A percentile compares a stretch with the other conserved stretches of the same genome.
Evolutionary conservation across 2,113 vertebrate species (phyloP).

Genomic region (Gymnocephalus cernua): DNA sequence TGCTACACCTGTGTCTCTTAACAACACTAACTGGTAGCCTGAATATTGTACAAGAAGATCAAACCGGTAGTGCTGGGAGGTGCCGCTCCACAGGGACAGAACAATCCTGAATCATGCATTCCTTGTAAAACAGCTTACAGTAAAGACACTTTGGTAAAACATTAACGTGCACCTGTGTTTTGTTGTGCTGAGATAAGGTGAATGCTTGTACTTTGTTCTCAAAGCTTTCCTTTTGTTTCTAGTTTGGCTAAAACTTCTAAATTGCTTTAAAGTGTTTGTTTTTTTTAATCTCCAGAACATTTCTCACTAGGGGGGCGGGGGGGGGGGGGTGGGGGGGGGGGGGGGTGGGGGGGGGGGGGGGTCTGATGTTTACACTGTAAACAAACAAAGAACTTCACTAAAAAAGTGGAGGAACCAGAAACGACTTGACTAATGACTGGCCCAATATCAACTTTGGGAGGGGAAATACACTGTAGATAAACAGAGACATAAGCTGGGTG

Average conservation of each 20-base stretch:
- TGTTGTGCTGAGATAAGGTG: constrained; percentile 52
- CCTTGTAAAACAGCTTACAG: constrained; percentile 65
- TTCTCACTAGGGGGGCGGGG: not conserved
- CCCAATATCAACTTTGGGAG: not conserved
- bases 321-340: not conserved
- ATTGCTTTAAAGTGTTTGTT: constrained; percentile 41
- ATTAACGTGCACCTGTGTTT: constrained; percentile 61
- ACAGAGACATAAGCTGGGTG: not conserved
- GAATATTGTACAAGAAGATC: constrained; percentile 34
- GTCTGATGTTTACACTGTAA: constrained; percentile 27
- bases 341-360: not conserved
- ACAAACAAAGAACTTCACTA: too few relatives aligned
- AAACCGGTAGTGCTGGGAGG: constrained; percentile 21
- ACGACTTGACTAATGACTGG: constrained; percentile 9
- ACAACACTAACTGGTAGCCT: constrained; percentile 11
- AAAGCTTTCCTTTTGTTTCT: constrained; percentile 31
- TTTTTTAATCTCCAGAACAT: constrained; percentile 16
- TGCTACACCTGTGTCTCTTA: not conserved
- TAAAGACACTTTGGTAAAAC: constrained; percentile 57
- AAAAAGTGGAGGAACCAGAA: constrained; percentile 3
- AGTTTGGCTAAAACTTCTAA: constrained; percentile 36
- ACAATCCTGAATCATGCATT: constrained; percentile 39
- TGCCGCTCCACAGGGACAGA: constrained; percentile 27
- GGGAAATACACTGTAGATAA: not conserved
- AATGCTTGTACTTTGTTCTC: constrained; percentile 33